Evolutionary conservation across 2,113 vertebrate genomes (phyloP).

Genomic region (Carlito syrichta): DNA sequence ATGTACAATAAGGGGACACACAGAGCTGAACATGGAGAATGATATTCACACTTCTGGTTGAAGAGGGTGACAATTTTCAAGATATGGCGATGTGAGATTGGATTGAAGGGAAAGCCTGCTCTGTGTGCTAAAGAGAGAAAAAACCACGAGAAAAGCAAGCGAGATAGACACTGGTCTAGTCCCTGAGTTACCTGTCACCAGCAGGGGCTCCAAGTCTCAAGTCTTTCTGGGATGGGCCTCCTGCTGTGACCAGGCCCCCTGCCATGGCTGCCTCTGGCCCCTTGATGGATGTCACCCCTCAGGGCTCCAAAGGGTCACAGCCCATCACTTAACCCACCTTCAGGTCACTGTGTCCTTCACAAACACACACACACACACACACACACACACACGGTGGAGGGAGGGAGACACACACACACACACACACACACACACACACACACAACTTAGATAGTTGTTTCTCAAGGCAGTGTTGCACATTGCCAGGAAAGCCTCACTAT

Average conservation of each 20-base stretch:
- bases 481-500: neutral
- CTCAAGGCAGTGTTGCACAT: neutral
- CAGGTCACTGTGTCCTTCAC: neutral
- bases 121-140: neutral
- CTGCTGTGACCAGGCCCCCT: too few relatives aligned
- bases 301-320: neutral
- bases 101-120: neutral
- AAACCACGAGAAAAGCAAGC: neutral
- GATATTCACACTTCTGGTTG: neutral
- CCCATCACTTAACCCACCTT: neutral
- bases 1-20: neutral
- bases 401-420: too few relatives aligned
- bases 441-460: accelerated
- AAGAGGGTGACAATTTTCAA: neutral
- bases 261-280: neutral
- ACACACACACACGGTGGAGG: too few relatives aligned
- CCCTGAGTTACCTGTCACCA: neutral
- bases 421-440: too few relatives aligned
- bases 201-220: neutral
- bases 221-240: neutral
- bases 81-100: accelerated
- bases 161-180: neutral
- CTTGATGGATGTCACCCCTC: accelerated
- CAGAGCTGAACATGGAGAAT: neutral
- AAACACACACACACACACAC: too few relatives aligned